phyloP scores from a whole-genome alignment of 2,888 invertebrate genomes.

The Netelia melanura region DNA sequence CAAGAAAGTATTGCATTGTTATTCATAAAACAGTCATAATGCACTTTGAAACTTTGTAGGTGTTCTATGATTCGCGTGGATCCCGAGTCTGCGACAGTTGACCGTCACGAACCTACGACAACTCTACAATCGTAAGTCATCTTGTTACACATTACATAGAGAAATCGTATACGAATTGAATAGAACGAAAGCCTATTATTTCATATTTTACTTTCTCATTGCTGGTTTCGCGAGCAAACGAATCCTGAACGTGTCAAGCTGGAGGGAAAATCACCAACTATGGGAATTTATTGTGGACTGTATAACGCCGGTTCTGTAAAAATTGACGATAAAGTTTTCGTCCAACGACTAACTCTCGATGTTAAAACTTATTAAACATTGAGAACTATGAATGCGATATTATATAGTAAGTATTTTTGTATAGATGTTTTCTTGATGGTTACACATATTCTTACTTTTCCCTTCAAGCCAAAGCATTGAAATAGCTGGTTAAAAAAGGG shows the following conservation, averaged over 20 bases:
- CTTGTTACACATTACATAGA: neutral
- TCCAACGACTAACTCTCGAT: constrained; percentile 68
- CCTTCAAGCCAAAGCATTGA: too few relatives aligned
- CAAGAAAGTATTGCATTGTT: too few relatives aligned
- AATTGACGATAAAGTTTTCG: constrained; percentile 86
- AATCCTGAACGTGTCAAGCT: constrained; percentile 74
- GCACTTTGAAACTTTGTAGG: constrained; percentile 74
- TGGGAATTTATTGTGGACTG: constrained; percentile 86
- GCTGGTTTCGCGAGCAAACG: constrained; percentile 74
- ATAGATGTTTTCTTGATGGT: too few relatives aligned
- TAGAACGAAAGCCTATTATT: constrained; percentile 5
- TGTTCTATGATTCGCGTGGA: constrained; percentile 85
- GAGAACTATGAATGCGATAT: too few relatives aligned
- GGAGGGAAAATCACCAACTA: constrained; percentile 83
- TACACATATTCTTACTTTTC: too few relatives aligned
- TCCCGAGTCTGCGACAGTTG: constrained; percentile 85
- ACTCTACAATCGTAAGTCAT: constrained; percentile 85
- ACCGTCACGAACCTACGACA: constrained; percentile 85
- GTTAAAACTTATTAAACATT: too few relatives aligned
- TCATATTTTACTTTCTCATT: constrained; percentile 45
- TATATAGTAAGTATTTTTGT: too few relatives aligned
- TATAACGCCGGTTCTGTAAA: constrained; percentile 84
- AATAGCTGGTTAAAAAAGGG: too few relatives aligned
- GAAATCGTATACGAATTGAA: too few relatives aligned
- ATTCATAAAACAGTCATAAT: neutral